Conservation (phyloP, 2,797 vertebrate species). For the Muscicapa striata region DNA sequence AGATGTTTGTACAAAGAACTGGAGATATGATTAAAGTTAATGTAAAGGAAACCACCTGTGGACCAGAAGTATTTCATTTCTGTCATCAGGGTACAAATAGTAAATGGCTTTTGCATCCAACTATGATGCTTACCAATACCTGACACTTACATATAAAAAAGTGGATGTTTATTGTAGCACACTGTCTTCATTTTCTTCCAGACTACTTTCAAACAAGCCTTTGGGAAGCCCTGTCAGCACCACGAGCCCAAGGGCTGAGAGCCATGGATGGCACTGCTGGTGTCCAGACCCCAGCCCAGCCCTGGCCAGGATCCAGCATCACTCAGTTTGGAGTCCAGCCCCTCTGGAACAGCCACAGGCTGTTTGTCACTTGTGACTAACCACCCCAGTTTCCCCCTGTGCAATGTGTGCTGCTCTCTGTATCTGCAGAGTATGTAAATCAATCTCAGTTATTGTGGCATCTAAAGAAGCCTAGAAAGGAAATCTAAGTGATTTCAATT, state of each 20-base stretch:
- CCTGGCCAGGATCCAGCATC: neutral
- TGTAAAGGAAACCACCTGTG: neutral
- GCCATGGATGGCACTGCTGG: neutral
- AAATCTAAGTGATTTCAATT: neutral
- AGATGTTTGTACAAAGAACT: neutral
- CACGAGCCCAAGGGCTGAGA: neutral
- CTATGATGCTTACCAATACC: neutral
- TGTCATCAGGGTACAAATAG: neutral
- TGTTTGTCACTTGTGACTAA: neutral
- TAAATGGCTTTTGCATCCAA: neutral
- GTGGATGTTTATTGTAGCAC: neutral
- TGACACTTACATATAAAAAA: neutral
- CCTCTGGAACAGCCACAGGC: neutral
- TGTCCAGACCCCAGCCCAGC: neutral
- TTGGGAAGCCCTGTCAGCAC: neutral
- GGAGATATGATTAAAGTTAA: neutral
- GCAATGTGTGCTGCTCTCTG: neutral
- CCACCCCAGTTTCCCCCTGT: neutral
- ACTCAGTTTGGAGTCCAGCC: neutral
- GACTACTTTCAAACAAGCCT: neutral
- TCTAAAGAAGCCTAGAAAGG: neutral
- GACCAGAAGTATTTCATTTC: neutral
- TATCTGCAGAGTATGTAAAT: neutral
- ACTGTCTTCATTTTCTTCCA: neutral
- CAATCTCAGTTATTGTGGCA: neutral